Conservation (phyloP, 2,888 invertebrate genomes). For the Cinara cedri region DNA sequence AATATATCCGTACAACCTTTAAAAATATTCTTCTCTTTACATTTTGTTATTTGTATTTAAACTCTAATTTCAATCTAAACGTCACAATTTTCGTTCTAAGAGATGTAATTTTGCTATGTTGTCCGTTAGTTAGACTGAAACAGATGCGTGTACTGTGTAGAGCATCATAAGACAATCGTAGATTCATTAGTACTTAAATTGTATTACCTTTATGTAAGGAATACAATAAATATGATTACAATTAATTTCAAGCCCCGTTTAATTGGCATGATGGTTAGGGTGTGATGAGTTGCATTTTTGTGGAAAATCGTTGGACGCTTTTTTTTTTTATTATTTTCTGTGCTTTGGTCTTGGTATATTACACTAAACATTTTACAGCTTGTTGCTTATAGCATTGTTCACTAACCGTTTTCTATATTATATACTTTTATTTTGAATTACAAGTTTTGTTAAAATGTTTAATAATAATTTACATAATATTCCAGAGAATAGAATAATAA, state of each 20-base stretch:
- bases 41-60: no score
- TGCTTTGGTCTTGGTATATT: constrained; percentile 31
- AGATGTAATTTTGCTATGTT: no score
- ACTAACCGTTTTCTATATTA: not conserved
- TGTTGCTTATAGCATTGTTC: constrained; percentile 2
- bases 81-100: no score
- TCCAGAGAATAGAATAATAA: constrained; percentile 46
- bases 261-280: constrained; percentile 14
- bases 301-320: constrained; percentile 4
- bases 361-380: constrained; percentile 30
- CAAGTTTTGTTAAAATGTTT: constrained; percentile 37
- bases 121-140: no score
- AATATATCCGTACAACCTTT: no score
- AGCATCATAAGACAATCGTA: no score
- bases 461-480: constrained; percentile 43
- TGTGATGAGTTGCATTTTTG: constrained; percentile 26
- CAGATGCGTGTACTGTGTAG: no score
- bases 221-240: no score
- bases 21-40: no score
- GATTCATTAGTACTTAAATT: no score
- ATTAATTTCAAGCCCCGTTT: constrained; percentile 33
- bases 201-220: no score
- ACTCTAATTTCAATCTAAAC: no score
- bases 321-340: constrained; percentile 34
- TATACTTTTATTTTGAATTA: not conserved